phyloP scores from a whole-genome alignment of 2,797 vertebrate species.

The Dicrostonyx torquatus region DNA sequence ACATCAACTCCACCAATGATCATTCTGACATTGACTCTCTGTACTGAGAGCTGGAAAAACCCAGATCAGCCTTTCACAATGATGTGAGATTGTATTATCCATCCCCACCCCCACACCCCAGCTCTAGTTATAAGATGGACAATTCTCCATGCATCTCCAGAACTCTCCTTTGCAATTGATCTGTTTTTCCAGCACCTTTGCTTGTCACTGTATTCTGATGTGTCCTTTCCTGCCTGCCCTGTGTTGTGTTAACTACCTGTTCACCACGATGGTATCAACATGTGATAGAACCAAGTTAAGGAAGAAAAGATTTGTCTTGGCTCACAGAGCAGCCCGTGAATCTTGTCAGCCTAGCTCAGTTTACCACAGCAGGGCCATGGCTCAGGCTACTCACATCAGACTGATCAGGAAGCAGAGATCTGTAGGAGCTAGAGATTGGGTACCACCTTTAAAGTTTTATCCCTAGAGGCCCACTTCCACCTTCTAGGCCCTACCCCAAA shows the following conservation, averaged over 20 bases:
- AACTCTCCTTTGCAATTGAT: background rate
- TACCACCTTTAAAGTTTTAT: background rate
- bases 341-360: background rate
- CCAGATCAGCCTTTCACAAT: background rate
- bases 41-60: background rate
- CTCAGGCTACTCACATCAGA: background rate
- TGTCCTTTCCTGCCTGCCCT: background rate
- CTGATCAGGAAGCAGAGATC: background rate
- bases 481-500: background rate
- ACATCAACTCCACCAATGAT: background rate
- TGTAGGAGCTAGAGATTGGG: background rate
- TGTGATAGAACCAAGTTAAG: background rate
- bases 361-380: background rate
- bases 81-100: background rate
- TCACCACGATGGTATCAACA: background rate
- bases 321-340: background rate
- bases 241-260: background rate
- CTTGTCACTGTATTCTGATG: background rate
- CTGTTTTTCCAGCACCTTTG: too few relatives aligned
- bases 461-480: background rate
- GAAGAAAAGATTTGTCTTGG: background rate
- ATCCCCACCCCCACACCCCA: accelerated
- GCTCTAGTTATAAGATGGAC: background rate
- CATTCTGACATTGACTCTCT: background rate
- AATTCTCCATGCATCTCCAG: background rate